These are phyloP conservation scores for Macrotrachela quadricornifera DNA, from an alignment of 1,140 invertebrate genomes.

Conservation along the genomic window DNA sequence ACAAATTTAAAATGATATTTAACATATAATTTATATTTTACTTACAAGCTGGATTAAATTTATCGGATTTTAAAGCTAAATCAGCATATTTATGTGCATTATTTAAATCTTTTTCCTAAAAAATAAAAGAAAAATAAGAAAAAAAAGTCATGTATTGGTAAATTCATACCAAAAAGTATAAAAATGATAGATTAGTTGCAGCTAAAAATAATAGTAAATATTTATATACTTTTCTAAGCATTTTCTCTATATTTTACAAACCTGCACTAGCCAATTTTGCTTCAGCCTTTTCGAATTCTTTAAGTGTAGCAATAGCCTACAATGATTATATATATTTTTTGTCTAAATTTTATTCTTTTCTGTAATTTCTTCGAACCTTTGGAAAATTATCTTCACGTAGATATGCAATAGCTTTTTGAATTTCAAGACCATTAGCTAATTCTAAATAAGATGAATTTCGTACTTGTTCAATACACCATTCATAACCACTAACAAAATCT, in stretches of 20 bases:
- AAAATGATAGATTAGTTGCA: conserved; percentile 68
- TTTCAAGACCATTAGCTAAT: conserved; percentile 65
- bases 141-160: too few species aligned
- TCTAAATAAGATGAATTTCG: conserved; percentile 51
- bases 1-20: not conserved
- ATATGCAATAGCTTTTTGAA: conserved; percentile 74
- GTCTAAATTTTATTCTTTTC: not conserved
- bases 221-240: too few species aligned
- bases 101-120: conserved; percentile 48
- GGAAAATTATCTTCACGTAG: conserved; percentile 59
- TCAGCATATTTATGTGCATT: conserved; percentile 52
- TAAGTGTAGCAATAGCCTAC: conserved; percentile 55
- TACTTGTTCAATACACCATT: conserved; percentile 40
- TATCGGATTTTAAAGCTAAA: conserved; percentile 49
- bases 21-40: not conserved
- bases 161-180: conserved; percentile 53
- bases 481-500: conserved; percentile 48
- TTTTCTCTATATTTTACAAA: too few species aligned
- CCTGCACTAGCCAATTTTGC: conserved; percentile 48
- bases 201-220: conserved; percentile 32
- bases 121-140: too few species aligned
- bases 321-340: conserved; percentile 9
- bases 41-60: conserved; percentile 46
- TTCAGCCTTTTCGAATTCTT: conserved; percentile 64
- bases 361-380: conserved; percentile 24